phyloP scores from a whole-genome alignment of 2,113 vertebrate genomes.

The Budorcas taxicolor region DNA sequence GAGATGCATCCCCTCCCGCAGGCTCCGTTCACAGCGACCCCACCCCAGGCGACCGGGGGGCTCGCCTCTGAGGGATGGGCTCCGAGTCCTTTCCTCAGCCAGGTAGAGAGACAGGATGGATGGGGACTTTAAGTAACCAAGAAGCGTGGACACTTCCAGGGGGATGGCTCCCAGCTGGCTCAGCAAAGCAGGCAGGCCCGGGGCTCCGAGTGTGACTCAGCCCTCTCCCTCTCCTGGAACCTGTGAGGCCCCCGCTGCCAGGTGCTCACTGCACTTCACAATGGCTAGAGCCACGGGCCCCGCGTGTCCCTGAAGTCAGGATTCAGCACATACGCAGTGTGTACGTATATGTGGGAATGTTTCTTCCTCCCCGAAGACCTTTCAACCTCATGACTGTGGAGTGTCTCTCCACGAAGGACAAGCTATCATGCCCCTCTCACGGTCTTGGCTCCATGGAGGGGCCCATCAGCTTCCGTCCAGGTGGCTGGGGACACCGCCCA shows the following conservation, averaged over 20 bases:
- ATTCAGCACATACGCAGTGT: background rate
- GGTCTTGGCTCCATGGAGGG: background rate
- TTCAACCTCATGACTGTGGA: background rate
- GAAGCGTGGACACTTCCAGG: background rate
- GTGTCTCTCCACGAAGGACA: background rate
- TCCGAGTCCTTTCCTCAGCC: background rate
- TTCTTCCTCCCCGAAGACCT: background rate
- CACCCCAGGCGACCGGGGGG: accelerated
- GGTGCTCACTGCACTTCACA: background rate
- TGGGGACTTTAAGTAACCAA: background rate
- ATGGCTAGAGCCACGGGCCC: accelerated
- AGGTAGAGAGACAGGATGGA: background rate
- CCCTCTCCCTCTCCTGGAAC: background rate
- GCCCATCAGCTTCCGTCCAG: accelerated
- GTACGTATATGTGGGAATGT: background rate
- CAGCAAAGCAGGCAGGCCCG: background rate
- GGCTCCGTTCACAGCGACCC: background rate
- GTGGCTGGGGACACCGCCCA: accelerated
- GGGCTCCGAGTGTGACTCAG: background rate
- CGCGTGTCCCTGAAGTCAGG: background rate
- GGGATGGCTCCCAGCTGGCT: background rate
- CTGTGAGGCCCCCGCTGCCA: background rate
- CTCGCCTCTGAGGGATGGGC: background rate
- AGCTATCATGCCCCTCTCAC: accelerated
- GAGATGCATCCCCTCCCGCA: accelerated